Conservation (phyloP, 2,113 vertebrate species). For the Sinocyclocheilus rhinocerous region DNA sequence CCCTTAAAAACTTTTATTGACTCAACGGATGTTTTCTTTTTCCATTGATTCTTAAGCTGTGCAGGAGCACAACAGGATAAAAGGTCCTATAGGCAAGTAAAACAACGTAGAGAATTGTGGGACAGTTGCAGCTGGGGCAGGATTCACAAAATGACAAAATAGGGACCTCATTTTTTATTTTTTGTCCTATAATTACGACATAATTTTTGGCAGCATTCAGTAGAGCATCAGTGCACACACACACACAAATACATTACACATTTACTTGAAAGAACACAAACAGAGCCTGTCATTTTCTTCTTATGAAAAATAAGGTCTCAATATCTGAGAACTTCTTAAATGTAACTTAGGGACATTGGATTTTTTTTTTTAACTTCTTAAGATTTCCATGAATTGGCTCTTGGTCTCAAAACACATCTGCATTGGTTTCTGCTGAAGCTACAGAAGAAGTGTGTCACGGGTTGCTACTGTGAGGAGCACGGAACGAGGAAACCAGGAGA, state of each 20-base stretch:
- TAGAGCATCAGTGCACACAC: no score
- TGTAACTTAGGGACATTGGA: no score
- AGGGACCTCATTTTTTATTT: background rate
- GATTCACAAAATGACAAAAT: background rate
- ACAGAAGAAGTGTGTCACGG: background rate
- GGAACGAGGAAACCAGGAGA: no score
- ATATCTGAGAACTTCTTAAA: no score
- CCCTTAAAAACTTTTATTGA: background rate
- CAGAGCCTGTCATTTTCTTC: background rate
- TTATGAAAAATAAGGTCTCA: background rate
- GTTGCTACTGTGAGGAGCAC: no score
- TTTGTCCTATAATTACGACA: no score
- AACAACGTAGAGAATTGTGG: background rate
- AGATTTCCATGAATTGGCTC: background rate
- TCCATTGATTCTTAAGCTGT: background rate
- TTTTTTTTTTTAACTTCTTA: background rate
- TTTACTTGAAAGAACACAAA: no score
- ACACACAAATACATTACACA: no score
- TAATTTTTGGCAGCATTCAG: no score
- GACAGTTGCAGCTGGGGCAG: background rate
- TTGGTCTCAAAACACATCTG: background rate
- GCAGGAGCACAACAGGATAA: background rate
- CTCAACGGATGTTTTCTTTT: slow-evolving; percentile 32
- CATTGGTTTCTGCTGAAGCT: background rate
- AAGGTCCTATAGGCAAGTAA: background rate